Evolutionary conservation across 2,888 invertebrate species (phyloP), one percentile per base, ranked within the genome.

Genomic region (Marronus borbonicus): DNA sequence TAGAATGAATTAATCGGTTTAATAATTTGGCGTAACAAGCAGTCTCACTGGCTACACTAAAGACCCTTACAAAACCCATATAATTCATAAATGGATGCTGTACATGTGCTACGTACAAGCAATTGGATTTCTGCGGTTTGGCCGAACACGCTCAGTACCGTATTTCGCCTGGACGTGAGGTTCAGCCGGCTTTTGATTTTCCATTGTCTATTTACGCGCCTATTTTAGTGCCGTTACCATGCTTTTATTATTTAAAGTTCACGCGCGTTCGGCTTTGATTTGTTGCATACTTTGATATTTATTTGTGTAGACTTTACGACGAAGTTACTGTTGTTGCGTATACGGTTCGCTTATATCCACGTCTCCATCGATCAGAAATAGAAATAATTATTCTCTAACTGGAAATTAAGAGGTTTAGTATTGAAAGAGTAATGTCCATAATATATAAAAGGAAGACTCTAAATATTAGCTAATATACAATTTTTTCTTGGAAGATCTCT

Each of bases 281-380:
- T 74, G 72, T 74, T 60, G 60, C 28, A 44, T 60, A 44, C 72
- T 74, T 74, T 60, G 72, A 74, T 74, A 74, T 74, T 74, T 49
- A 60, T 74, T 74, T 74, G 60, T 36, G 60, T 49, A 60, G 72
- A 60, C 44, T 74, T 74, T 44, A 74, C 72, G 60, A 60, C 72
- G 14, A 60, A 60, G 31, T 74, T 74, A 60, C 72, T 60, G 60
- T 60, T 44, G 28, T 74, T 60, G 72, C 44, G 49, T 24, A 5
- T 14, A n/a, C 36, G 14, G 70, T 17, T 36, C 36, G 31, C 10
- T 44, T 44, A 44, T 44, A 44, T 44, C 8, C 44, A 44, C 44
- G 44, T 44, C 44, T 12, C 44, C 44, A 12, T 12, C 44, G 44
- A 44, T 44, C 65, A 65, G n/a, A 70, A 70, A 70, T 70, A 70